Evolutionary conservation across 2,113 vertebrate genomes (phyloP), one percentile per base, ranked within the genome.

Genomic region (Rhizomys pruinosus): DNA sequence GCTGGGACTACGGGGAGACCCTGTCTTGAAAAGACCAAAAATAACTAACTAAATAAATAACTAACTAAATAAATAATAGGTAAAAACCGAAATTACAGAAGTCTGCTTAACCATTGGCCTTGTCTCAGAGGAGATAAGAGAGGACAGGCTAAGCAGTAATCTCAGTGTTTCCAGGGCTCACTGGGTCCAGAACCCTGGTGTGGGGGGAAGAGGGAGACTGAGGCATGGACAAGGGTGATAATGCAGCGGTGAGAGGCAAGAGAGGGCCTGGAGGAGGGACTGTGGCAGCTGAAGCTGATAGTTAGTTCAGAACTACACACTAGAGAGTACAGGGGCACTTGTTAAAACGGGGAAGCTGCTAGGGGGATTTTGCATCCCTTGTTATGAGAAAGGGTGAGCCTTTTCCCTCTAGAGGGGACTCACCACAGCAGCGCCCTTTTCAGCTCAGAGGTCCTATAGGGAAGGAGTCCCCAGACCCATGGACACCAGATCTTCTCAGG

Each of bases 201-300:
- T 34, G 13, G 90, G 77, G 64, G 68, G 32, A 7, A 66, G 22
- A 29, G 17, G 15, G 19, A 39, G 37, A 20, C 4, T 4, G 25
- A n/a, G 15, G 3, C 42, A 11, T 22, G 32, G 9, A 15, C 4
- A 84, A 16, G 37, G 34, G 47, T 13, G 44, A 34, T 2, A n/a
- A 39, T 79, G 68, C 22, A 74, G 25, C 64, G 55, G 16, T 42
- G 57, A 52, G 74, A 71, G n/a, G 85, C 89, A 94, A 37, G 78
- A 78, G 52, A 94, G 92, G 44, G 39, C 61, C 93, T 93, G 55
- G 61, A 92, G 94, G 78, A 94, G 95, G 97, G 97, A 91, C 66
- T 82, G 94, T 39, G 92, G 93, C 94, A 95, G 87, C 92, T 96
- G 96, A 95, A 90, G 96, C 87, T 66, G 72, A 92, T 15, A 85